phyloP scores from a whole-genome alignment of 2,797 vertebrate genomes.

The Acipenser oxyrinchus region DNA sequence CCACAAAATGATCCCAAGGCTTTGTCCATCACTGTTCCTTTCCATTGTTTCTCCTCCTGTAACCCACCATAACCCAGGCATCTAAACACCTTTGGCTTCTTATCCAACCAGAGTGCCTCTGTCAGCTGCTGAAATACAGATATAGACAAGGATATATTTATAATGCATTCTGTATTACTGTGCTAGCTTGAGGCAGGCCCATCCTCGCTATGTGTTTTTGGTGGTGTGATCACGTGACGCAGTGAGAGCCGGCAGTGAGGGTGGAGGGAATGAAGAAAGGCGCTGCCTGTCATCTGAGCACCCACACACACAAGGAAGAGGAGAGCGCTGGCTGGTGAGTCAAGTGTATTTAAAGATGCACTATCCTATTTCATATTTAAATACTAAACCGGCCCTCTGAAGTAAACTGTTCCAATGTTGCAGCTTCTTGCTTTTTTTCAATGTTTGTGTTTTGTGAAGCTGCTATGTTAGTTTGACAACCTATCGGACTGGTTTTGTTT shows the following conservation, averaged over 20 bases:
- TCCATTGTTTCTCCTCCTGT: too few relatives aligned
- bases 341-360: slow-evolving; percentile 1
- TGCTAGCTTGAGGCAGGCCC: too few relatives aligned
- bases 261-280: slow-evolving; percentile 61
- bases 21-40: too few relatives aligned
- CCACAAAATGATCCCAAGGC: too few relatives aligned
- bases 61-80: too few relatives aligned
- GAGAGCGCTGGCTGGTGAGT: slow-evolving; percentile 52
- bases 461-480: too few relatives aligned
- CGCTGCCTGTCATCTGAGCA: slow-evolving; percentile 33
- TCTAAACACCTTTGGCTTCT: not conserved
- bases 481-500: too few relatives aligned
- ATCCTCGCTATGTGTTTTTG: not conserved
- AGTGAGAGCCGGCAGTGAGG: slow-evolving; percentile 42
- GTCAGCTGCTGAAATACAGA: slow-evolving; percentile 32
- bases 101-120: slow-evolving; percentile 27
- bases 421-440: too few relatives aligned
- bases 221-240: slow-evolving; percentile 12
- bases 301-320: slow-evolving; percentile 37
- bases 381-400: not conserved
- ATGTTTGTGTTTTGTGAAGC: too few relatives aligned
- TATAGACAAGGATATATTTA: too few relatives aligned
- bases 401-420: not conserved
- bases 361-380: not conserved
- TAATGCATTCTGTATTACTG: too few relatives aligned